Evolutionary conservation across 2,113 vertebrate species (phyloP).

Genomic region (Ophthalmolycus amberensis): DNA sequence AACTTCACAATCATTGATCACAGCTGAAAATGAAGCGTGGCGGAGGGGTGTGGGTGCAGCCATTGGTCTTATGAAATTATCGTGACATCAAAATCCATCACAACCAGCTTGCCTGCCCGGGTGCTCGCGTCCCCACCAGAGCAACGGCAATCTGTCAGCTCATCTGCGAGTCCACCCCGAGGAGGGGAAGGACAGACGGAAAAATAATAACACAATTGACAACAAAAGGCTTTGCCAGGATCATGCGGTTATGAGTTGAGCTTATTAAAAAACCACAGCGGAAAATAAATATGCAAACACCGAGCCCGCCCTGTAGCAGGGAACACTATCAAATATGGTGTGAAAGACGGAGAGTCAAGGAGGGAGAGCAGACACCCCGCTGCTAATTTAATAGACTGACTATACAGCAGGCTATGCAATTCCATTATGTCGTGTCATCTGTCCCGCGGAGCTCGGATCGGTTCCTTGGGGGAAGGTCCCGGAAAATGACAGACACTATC

Average conservation of each 20-base stretch:
- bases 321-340: slow-evolving; percentile 65
- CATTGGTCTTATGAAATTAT: slow-evolving; percentile 63
- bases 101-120: slow-evolving; percentile 34
- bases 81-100: slow-evolving; percentile 69
- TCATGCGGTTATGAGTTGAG: slow-evolving; percentile 60
- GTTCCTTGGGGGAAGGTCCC: slow-evolving; percentile 61
- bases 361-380: slow-evolving; percentile 51
- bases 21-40: slow-evolving; percentile 20
- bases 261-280: slow-evolving; percentile 73
- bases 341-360: slow-evolving; percentile 38
- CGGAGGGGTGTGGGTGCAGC: slow-evolving; percentile 16
- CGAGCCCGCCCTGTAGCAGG: slow-evolving; percentile 28
- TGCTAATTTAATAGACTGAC: slow-evolving; percentile 71
- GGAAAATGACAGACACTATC: slow-evolving; percentile 60
- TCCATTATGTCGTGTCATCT: slow-evolving; percentile 68
- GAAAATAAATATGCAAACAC: slow-evolving; percentile 71
- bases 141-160: slow-evolving; percentile 75
- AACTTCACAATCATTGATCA: slow-evolving; percentile 47
- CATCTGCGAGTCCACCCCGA: slow-evolving; percentile 68
- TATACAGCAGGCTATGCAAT: slow-evolving; percentile 45
- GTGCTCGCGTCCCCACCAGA: slow-evolving; percentile 54
- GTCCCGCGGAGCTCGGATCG: slow-evolving; percentile 48
- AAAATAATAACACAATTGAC: slow-evolving; percentile 73
- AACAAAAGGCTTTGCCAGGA: slow-evolving; percentile 68
- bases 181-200: slow-evolving; percentile 41